phyloP scores from a whole-genome alignment of 2,888 invertebrate genomes.

The Elysia crispata region DNA sequence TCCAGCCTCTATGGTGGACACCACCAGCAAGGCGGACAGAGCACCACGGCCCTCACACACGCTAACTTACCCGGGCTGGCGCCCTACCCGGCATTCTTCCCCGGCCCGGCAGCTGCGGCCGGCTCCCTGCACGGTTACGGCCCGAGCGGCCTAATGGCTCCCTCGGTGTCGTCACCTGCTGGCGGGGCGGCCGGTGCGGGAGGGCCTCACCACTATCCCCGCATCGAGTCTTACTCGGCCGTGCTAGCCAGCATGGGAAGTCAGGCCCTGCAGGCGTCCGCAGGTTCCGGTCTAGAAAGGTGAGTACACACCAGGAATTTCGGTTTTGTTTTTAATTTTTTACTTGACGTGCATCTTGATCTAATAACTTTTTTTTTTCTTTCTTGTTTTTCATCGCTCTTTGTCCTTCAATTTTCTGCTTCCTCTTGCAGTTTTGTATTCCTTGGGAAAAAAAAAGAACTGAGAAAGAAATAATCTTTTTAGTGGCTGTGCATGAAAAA shows the following conservation, averaged over 20 bases:
- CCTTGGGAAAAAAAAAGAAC: too few species aligned
- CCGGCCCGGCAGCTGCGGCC: slow-evolving; percentile 40
- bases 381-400: too few species aligned
- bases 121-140: slow-evolving; percentile 38
- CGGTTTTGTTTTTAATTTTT: too few species aligned
- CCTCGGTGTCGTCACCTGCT: slow-evolving; percentile 47
- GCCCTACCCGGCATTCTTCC: slow-evolving; percentile 68
- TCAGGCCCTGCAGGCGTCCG: slow-evolving; percentile 60
- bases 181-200: slow-evolving; percentile 29
- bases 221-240: slow-evolving; percentile 71
- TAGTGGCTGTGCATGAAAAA: too few species aligned
- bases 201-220: slow-evolving; percentile 57
- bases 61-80: slow-evolving; percentile 44
- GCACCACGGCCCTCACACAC: slow-evolving; percentile 40
- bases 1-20: slow-evolving; percentile 56
- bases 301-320: too few species aligned
- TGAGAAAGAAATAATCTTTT: too few species aligned
- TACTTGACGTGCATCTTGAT: too few species aligned
- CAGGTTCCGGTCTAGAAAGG: slow-evolving; percentile 37
- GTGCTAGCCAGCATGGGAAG: slow-evolving; percentile 74
- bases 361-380: too few species aligned
- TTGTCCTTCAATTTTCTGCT: too few species aligned
- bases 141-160: slow-evolving; percentile 16
- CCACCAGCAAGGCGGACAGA: slow-evolving; percentile 34
- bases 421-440: too few species aligned